These are phyloP conservation scores for Platerodrilus igneus DNA, from an alignment of 2,888 invertebrate genomes.

Conservation along the genomic window DNA sequence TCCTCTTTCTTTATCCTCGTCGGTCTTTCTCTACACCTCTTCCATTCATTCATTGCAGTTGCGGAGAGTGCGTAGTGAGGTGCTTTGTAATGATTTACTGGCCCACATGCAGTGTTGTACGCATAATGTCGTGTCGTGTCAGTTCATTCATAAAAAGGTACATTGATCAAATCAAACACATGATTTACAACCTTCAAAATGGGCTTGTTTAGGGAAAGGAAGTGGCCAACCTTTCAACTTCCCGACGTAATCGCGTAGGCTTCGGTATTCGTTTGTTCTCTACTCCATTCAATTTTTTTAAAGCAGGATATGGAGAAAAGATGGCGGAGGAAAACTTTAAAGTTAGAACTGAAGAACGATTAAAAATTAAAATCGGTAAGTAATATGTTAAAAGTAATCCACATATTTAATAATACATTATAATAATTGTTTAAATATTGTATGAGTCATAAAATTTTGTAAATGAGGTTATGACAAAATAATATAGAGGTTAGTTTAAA, in stretches of 20 bases:
- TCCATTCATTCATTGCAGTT: slow-evolving; percentile 33
- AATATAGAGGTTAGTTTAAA: no score
- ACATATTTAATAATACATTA: neutral
- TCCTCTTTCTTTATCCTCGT: slow-evolving; percentile 33
- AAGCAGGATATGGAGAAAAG: slow-evolving; percentile 73
- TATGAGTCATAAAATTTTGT: no score
- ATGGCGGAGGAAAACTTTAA: slow-evolving; percentile 88
- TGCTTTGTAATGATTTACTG: slow-evolving; percentile 33
- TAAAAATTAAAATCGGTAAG: slow-evolving; percentile 92
- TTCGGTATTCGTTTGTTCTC: slow-evolving; percentile 28
- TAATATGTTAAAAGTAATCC: no score
- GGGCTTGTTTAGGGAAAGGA: slow-evolving; percentile 29
- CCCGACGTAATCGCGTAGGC: slow-evolving; percentile 29
- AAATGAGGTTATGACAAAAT: no score
- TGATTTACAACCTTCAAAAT: no score
- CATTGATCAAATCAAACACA: no score
- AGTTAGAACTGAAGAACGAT: slow-evolving; percentile 88
- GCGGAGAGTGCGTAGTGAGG: slow-evolving; percentile 37
- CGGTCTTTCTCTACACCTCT: no score
- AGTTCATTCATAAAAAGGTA: slow-evolving; percentile 43
- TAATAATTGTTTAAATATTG: no score
- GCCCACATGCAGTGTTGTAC: slow-evolving; percentile 33
- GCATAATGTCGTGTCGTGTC: slow-evolving; percentile 32
- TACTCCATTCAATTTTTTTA: slow-evolving; percentile 47
- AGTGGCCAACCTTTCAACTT: slow-evolving; percentile 30